Evolutionary conservation across 2,888 invertebrate species (phyloP), one percentile per base, ranked within the genome.

Genomic region (Clanis bilineata): DNA sequence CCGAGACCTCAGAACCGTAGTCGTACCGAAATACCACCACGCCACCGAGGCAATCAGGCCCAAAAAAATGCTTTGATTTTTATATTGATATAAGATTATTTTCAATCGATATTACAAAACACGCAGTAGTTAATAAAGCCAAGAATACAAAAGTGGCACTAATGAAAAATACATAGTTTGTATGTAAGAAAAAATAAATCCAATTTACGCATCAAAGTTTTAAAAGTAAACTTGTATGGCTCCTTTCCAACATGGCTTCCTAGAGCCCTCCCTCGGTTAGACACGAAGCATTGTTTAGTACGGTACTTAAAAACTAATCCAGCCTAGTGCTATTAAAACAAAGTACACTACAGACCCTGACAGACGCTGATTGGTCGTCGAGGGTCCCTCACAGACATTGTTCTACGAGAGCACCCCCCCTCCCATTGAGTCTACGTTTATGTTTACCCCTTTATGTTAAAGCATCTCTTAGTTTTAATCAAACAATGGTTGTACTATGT

Each of bases 261-360:
- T 63, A 62, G 64, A 62, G 67, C 77, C 76, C 80, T 81, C 82
- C 77, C 67, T 62, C 66, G 67, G 65, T 64, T 69, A 68, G 63
- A 67, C 73, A 71, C 69, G 74, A 73, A 74, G 78, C 79, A 86
- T 88, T 90, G 88, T 88, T 83, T 82, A 81, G 81, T 80, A 81
- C 72, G 70, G 78, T 83, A 82, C 88, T 89, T 85, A 80, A 86
- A 86, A 90, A 88, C 88, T 88, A 90, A 90, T 89, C 88, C 88
- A 79, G 84, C 82, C 83, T 88, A 89, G 88, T 88, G 85, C 87
- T 83, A 79, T 86, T 90, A 86, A 85, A 86, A 88, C 85, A 88
- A 88, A 87, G 86, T 80, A 81, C 78, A 74, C 79, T 82, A 78
- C 73, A 76, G 67, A 66, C 76, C 76, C 78, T 82, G 77, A 80